Base-by-base conservation (phyloP, 2,888 invertebrate genomes). In the Mycalesis mineus region DNA sequence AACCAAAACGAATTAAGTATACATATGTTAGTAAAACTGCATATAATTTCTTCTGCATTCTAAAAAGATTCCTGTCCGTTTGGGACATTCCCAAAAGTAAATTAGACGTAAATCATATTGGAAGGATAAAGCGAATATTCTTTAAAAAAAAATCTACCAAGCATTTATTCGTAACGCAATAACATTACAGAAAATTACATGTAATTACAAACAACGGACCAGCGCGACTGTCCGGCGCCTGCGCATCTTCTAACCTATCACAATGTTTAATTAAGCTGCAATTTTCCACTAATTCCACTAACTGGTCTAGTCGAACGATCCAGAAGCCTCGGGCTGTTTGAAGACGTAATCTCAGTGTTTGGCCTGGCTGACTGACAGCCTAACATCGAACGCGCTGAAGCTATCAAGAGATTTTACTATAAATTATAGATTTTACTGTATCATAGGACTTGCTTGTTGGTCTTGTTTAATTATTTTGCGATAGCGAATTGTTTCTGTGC, bases 231-330 rank as follows among this genome's bases (percentile, higher is more conserved):
- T 64, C 56, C 65, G 70, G 69, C 72, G 71, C 68, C 67, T 51
- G 51, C 61, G 60, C 58, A 53, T 55, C 47, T 60, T 49, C 58
- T 53, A 58, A 64, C 60, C 49, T 62, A 68, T 69, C 68, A 66
- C 72, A 74, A 78, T 79, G 75, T 75, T 80, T 80, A 82, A 82
- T 82, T 79, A 80, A 74, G 67, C 64, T 66, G 76, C 73, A 74
- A 80, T 80, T 78, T 78, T 75, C 72, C 74, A 51, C 54, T 50
- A 54, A 48, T 78, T 75, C 72, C 74, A 51, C 54, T 45, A 54
- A 48, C 50, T 53, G 29, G 52, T 47, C 54, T 53, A 53, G 50
- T 41, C 50, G 14, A 13, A 8, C 40, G 13, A 51, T 59, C 55
- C 72, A 74, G 71, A 69, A 57, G 72, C 74, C 70, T 57, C 56